Base-by-base conservation (phyloP, 2,113 vertebrate species). In the Vicugna pacos region DNA sequence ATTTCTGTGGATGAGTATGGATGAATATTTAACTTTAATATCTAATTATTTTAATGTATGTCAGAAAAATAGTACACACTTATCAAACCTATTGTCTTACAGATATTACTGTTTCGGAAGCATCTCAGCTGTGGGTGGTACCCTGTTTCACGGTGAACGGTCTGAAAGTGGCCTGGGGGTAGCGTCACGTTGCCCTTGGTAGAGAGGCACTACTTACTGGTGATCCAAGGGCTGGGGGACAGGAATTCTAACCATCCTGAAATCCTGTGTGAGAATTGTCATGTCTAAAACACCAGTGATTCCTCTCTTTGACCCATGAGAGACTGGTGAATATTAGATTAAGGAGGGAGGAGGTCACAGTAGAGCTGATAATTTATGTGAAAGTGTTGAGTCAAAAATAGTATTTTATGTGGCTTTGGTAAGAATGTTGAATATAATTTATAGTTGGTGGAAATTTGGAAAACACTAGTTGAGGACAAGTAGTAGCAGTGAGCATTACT, bases 341-440 rank as follows among this genome's bases (percentile, higher is more conserved):
- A 22, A 52, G 9, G 52, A 60, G 22, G 38, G 38, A 54, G 19
- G 30, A 67, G 2, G 1, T 19, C 69, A 52, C 26, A 15, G 17
- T 73, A 76, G 30, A 58, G n/a, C 32, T 87, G 83, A 79, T 83
- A 20, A 54, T 52, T 89, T 79, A 62, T 58, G 67, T 65, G 13
- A 81, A 92, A 62, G 75, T 76, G 38, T 92, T 50, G 10, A 35
- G 19, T 65, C 28, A 70, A 83, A 82, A 54, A 17, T 42, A 62
- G 56, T 80, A 88, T 84, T 82, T 89, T 86, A 54, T 67, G 64
- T 88, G 60, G 4, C 48, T 94, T 94, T 62, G 17, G 5, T 90
- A 65, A 96, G 46, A 90, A 80, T 6, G 19, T 14, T 70, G n/a
- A 38, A 58, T 86, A n/a, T 9, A 52, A 15, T 42, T 80, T 85